Evolutionary conservation across 2,888 invertebrate genomes (phyloP), one percentile per base, ranked within the genome.

Genomic region (Sycophila texana): DNA sequence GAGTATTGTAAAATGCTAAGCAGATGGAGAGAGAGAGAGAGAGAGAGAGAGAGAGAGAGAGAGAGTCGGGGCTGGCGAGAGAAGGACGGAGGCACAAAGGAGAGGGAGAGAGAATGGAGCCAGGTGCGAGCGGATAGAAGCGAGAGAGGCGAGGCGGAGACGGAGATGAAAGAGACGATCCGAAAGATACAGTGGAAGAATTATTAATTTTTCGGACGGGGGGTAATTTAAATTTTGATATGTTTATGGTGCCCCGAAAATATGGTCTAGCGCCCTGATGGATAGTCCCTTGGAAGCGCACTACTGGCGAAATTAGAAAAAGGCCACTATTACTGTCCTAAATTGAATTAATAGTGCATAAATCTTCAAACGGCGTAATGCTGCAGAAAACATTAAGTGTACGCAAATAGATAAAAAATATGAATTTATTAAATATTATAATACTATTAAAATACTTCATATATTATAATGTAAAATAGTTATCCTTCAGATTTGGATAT

Each of bases 121-220:
- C 63, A 63, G 63, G 63, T 63, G 79, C 77, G 63, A 39, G 79
- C 77, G 80, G 74, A 79, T 73, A 63, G 72, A 57, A 73, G 77
- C 76, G 74, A 76, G 26, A 68, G 73, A 55, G 66, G 74, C 66
- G 49, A 39, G 74, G 83, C 49, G 61, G 30, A 30, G 77, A 57
- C 49, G 79, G 77, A 82, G 82, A 77, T 73, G 78, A 74, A 60
- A 67, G 49, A 49, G 57, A 20, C 39, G 65, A 67, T 67, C 26
- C 80, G 75, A 72, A 79, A 82, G 82, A 83, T 82, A 80, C 70
- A 77, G 79, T 73, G 79, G 47, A 63, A 74, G 72, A 77, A 77
- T 75, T 75, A 75, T 75, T 68, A 68, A 75, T 75, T 61, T 75
- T 53, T 68, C 26, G 26, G 26, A 26, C 26, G 53, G 20, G 51